Evolutionary conservation across 2,797 vertebrate species (phyloP).

Genomic region (Syndactyla subalaris): DNA sequence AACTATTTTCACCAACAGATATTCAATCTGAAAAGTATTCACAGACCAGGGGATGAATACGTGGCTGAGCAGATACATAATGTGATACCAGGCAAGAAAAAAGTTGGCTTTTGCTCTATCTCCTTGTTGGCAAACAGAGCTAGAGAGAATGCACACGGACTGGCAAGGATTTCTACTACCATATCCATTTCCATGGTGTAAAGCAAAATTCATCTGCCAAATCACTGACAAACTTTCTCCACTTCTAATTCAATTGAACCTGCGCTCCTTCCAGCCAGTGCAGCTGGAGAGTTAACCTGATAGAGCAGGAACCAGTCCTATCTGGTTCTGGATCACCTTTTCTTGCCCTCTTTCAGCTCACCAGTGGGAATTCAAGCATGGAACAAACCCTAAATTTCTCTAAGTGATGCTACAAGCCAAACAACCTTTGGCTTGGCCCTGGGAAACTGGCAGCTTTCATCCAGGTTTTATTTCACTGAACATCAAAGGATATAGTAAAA

Average conservation of each 20-base stretch:
- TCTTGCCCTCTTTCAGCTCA: constrained; percentile 29
- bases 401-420: constrained; percentile 19
- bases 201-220: constrained; percentile 42
- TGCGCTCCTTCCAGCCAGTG: not conserved
- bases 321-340: constrained; percentile 51
- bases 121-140: not conserved
- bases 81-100: not conserved
- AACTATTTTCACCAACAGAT: constrained; percentile 14
- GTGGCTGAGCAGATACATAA: not conserved
- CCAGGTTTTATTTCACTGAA: not conserved
- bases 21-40: not conserved
- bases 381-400: not conserved
- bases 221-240: constrained; percentile 43
- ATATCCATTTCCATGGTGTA: constrained; percentile 19
- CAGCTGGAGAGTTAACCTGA: constrained; percentile 42
- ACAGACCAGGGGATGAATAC: not conserved
- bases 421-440: not conserved
- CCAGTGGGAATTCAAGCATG: not conserved
- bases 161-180: constrained; percentile 18
- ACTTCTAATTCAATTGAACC: constrained; percentile 17
- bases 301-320: constrained; percentile 1
- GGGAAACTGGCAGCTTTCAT: constrained; percentile 1
- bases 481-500: constrained; percentile 5
- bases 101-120: not conserved
- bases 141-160: not conserved